Percentiles rank a stretch among this genome's conserved stretches.
phyloP scores from a whole-genome alignment of 2,888 invertebrate genomes.

The Andrena bicolor region DNA sequence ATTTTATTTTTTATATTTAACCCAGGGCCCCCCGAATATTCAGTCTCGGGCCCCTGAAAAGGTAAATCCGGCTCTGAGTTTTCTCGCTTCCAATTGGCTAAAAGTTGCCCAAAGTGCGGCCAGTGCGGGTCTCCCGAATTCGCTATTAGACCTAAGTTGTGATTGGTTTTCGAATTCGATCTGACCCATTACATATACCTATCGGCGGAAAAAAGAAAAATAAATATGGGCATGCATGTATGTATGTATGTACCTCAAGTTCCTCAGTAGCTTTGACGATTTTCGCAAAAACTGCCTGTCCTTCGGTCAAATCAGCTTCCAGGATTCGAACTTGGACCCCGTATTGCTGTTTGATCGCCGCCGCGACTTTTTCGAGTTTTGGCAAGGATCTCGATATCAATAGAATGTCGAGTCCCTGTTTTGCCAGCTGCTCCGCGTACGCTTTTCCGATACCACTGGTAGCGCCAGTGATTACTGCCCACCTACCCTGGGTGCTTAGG shows the following conservation, averaged over 20 bases:
- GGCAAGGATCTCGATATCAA: slow-evolving; percentile 92
- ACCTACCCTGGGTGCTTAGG: slow-evolving; percentile 79
- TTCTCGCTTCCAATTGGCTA: no score
- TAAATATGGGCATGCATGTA: slow-evolving; percentile 46
- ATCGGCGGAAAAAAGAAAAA: not conserved
- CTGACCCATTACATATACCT: no score
- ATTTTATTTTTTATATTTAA: no score
- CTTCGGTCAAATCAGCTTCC: slow-evolving; percentile 92
- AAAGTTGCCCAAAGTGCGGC: no score
- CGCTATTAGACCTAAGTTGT: no score
- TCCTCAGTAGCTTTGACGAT: slow-evolving; percentile 89
- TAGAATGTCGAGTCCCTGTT: slow-evolving; percentile 91
- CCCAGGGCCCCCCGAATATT: no score
- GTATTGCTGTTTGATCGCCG: slow-evolving; percentile 90
- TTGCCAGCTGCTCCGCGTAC: slow-evolving; percentile 92
- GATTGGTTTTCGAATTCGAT: no score
- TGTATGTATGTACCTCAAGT: slow-evolving; percentile 81
- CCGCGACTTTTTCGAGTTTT: slow-evolving; percentile 90
- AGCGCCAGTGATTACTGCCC: slow-evolving; percentile 92
- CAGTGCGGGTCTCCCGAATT: no score
- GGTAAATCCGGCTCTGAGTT: no score
- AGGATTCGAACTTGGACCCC: slow-evolving; percentile 92
- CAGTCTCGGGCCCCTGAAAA: no score
- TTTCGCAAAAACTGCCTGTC: slow-evolving; percentile 90
- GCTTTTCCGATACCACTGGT: slow-evolving; percentile 97